Base-by-base conservation (phyloP, 2,113 vertebrate genomes). In the Hoplias malabaricus region DNA sequence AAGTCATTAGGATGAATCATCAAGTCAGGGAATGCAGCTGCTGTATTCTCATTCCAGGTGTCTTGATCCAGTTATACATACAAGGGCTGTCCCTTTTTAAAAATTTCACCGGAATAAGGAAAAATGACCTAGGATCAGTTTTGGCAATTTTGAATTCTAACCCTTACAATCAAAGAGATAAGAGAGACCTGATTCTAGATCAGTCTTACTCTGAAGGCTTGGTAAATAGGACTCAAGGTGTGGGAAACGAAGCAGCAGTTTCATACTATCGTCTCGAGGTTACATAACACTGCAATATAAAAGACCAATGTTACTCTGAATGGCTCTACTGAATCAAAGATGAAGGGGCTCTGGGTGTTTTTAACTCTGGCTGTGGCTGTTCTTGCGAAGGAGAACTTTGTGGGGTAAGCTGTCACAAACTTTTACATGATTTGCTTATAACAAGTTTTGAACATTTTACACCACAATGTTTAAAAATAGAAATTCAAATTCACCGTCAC, bases 301-400 rank as follows among this genome's bases (percentile, higher is more conserved):
- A 53, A 53, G 48, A 21, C 48, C 48, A 53, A 1, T 8, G 8
- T 8, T 21, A 53, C n/a, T 1, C 5, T 53, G 48, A 9, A 53
- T 4, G 48, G 6, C 10, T 9, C n/a, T 53, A 53, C 48, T 53
- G 48, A 53, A 23, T 54, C 82, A 89, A 0, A 31, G 16, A 98
- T 96, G 96, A 88, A 31, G 91, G 80, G 67, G 9, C 80, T 95
- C 34, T 69, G 94, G 66, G 53, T 90, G 4, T 69, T 96, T 0
- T 1, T 86, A 0, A 1, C 77, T 36, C 80, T 96, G 16, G 19
- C 93, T 8, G 90, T 90, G 71, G 81, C 78, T 1, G 33, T 80
- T 77, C 36, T 87, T 27, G 79, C 84, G 21, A 86, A 92, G 73
- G 82, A 91, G 80, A 91, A 88, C 0, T 98, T 96, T 5, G 80